Evolutionary conservation across 2,113 vertebrate genomes (phyloP).

Genomic region (Syrrhaptes paradoxus): DNA sequence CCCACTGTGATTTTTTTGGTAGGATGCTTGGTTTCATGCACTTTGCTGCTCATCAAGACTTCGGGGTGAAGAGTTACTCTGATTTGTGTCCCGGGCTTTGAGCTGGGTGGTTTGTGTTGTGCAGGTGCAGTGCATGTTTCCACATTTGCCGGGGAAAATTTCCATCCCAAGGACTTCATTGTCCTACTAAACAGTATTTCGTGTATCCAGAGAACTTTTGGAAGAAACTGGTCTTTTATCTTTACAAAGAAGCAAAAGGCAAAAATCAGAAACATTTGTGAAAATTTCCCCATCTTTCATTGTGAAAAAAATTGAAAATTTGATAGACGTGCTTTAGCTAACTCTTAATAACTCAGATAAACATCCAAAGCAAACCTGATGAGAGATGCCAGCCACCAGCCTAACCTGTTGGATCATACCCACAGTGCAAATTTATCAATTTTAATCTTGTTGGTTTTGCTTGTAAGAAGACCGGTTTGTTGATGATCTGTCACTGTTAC

Average conservation of each 20-base stretch:
- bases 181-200: accelerated
- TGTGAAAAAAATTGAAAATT: not conserved
- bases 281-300: not conserved
- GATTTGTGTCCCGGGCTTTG: not conserved
- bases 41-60: not conserved
- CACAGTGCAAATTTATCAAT: not conserved
- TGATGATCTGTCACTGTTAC: not conserved
- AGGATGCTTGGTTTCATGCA: not conserved
- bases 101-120: not conserved
- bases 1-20: not conserved
- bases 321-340: not conserved
- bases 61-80: accelerated
- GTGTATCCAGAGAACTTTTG: not conserved
- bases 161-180: not conserved
- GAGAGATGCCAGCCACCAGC: not conserved
- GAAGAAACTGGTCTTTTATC: not conserved
- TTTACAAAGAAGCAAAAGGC: not conserved
- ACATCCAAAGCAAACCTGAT: not conserved
- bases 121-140: not conserved
- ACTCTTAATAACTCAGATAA: not conserved
- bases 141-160: not conserved
- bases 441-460: not conserved
- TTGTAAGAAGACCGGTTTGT: not conserved
- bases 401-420: not conserved
- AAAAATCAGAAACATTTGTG: not conserved